These are phyloP conservation scores for Hyperoplus immaculatus DNA, from an alignment of 2,797 vertebrate species.

Conservation along the genomic window DNA sequence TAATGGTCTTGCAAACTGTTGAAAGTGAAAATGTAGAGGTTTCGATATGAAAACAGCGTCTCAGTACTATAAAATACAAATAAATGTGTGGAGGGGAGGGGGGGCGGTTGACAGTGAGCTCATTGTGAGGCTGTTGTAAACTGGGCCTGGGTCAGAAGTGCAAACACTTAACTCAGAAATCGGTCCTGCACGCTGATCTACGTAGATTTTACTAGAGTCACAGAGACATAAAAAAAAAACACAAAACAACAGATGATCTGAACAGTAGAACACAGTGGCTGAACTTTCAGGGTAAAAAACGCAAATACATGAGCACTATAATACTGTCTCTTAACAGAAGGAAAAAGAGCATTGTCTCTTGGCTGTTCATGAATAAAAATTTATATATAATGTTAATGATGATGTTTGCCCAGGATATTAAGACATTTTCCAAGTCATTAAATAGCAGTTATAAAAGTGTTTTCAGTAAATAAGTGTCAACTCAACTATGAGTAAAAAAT, in stretches of 20 bases:
- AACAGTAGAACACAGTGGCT: constrained; percentile 13
- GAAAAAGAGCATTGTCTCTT: constrained; percentile 10
- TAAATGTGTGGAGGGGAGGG: background rate
- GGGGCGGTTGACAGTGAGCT: constrained; percentile 69
- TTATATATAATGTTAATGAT: constrained; percentile 13
- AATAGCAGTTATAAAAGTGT: background rate
- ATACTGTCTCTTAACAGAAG: constrained; percentile 31
- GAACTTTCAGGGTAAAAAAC: constrained; percentile 20
- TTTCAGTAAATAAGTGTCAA: constrained; percentile 13
- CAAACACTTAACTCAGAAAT: constrained; percentile 57
- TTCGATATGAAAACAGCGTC: constrained; percentile 57
- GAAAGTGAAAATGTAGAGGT: constrained; percentile 44
- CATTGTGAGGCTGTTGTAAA: constrained; percentile 70
- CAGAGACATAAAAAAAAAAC: constrained; percentile 14
- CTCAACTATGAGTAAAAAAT: constrained; percentile 11
- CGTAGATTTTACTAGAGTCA: constrained; percentile 29
- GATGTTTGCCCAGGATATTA: constrained; percentile 7
- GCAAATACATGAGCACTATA: constrained; percentile 16
- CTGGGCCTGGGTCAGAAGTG: constrained; percentile 67
- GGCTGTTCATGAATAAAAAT: constrained; percentile 7
- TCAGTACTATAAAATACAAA: background rate
- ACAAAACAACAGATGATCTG: constrained; percentile 29
- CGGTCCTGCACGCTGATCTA: constrained; percentile 21
- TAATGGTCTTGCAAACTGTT: constrained; percentile 25
- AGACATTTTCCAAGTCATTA: constrained; percentile 6